phyloP scores from a whole-genome alignment of 1,140 invertebrate genomes.

The Bombus waltoni region DNA sequence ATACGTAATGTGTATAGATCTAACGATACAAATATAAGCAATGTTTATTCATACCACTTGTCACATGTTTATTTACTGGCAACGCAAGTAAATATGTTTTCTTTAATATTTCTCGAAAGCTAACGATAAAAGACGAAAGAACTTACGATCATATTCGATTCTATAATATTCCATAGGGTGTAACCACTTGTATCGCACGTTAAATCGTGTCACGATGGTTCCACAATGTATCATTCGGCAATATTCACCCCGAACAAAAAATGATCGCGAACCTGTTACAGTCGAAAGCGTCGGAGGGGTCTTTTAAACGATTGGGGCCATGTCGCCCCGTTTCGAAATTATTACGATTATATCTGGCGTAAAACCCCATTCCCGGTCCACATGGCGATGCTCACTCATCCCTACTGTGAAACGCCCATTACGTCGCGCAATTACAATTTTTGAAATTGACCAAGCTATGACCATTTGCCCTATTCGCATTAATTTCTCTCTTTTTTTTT shows the following conservation, averaged over 20 bases:
- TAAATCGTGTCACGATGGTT: conserved; percentile 18
- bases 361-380: conserved; percentile 71
- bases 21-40: background rate
- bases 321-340: conserved; percentile 66
- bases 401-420: conserved; percentile 76
- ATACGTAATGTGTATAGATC: background rate
- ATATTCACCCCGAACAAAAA: conserved; percentile 25
- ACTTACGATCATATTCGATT: background rate
- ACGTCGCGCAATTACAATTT: conserved; percentile 70
- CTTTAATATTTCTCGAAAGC: background rate
- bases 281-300: conserved; percentile 31
- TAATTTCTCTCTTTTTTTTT: conserved; percentile 52
- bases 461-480: conserved; percentile 43
- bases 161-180: background rate
- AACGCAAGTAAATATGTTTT: too few relatives aligned
- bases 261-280: conserved; percentile 44
- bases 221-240: background rate
- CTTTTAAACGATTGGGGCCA: conserved; percentile 34
- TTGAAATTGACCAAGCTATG: conserved; percentile 68
- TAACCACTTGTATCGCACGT: background rate
- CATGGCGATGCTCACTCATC: conserved; percentile 69
- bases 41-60: background rate
- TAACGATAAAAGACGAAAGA: background rate
- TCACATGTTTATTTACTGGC: too few relatives aligned
- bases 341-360: conserved; percentile 77